Evolutionary conservation across 2,888 invertebrate genomes (phyloP), one percentile per base, ranked within the genome.

Genomic region (Orgyia antiqua): DNA sequence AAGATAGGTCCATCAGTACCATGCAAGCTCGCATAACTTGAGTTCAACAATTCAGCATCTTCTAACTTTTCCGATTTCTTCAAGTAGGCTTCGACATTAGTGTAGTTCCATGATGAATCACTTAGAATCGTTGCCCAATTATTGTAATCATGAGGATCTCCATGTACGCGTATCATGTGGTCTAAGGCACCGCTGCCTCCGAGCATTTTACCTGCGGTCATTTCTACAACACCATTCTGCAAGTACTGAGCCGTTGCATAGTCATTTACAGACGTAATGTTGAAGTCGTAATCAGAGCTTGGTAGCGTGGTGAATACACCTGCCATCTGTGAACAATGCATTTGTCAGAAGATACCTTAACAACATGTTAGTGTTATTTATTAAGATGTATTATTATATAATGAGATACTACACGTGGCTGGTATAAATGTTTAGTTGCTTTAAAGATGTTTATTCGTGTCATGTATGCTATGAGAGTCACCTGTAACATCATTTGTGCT

Each of bases 111-210:
- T 0, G 42, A 38, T 0, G 42, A 26, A 20, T 70, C 63, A 2
- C 32, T 34, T 0, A 54, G 39, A 1, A 42, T 41, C 0, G 24
- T 12, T 0, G 50, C 59, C 70, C 69, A 71, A 2, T 17, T 9
- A 2, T 58, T 28, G 9, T 35, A 70, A 21, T 71, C 70, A 2
- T 33, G 31, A 8, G 35, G 29, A 12, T 42, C 44, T 5, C 62
- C 58, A 17, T 58, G 51, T 3, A 58, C 44, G 24, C 61, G 49
- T 3, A 60, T 41, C 35, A 56, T 23, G 10, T 65, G 63, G 10
- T 55, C 37, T 0, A 69, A 11, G 3, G 50, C 44, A 11, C 64
- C 65, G 15, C 53, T 38, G 1, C 76, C 76, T 2, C 76, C 75
- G 0, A 73, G 35, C 53, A 68, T 58, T 27, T 59, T 64, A 1